Conservation (phyloP, 1,140 invertebrate genomes). For the Druon quercuslanigerum region DNA sequence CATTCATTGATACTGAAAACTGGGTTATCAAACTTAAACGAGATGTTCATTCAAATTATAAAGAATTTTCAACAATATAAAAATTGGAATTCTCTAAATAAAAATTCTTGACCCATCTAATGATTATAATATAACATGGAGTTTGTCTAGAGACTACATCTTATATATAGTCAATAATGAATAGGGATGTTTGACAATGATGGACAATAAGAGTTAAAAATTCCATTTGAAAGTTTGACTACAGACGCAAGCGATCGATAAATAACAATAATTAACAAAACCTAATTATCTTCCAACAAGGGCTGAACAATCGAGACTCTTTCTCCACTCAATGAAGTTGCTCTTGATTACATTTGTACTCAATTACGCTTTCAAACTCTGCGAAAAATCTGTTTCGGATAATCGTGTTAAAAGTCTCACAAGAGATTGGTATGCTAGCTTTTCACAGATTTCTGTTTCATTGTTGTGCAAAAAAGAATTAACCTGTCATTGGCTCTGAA, state of each 20-base stretch:
- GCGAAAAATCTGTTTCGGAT: not conserved
- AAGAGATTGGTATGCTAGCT: not conserved
- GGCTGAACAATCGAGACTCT: not conserved
- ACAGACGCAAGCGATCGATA: not conserved
- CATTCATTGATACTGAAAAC: not conserved
- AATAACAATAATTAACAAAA: not conserved
- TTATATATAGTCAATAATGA: too few species aligned
- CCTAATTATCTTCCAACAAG: not conserved
- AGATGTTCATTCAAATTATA: too few species aligned
- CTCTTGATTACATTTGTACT: not conserved
- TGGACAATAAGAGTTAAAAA: too few species aligned
- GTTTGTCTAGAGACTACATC: too few species aligned
- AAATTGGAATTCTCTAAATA: too few species aligned
- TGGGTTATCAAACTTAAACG: not conserved
- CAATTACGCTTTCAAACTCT: not conserved
- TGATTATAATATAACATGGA: too few species aligned
- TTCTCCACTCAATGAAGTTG: slow-evolving; percentile 7
- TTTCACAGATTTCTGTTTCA: too few species aligned
- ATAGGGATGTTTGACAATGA: too few species aligned
- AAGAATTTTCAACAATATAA: too few species aligned
- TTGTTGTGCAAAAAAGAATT: too few species aligned
- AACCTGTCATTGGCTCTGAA: too few species aligned
- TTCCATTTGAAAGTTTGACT: not conserved
- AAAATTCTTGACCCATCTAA: too few species aligned
- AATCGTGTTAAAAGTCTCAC: not conserved